phyloP scores from a whole-genome alignment of 2,888 invertebrate species.

The Cephus pulcher region DNA sequence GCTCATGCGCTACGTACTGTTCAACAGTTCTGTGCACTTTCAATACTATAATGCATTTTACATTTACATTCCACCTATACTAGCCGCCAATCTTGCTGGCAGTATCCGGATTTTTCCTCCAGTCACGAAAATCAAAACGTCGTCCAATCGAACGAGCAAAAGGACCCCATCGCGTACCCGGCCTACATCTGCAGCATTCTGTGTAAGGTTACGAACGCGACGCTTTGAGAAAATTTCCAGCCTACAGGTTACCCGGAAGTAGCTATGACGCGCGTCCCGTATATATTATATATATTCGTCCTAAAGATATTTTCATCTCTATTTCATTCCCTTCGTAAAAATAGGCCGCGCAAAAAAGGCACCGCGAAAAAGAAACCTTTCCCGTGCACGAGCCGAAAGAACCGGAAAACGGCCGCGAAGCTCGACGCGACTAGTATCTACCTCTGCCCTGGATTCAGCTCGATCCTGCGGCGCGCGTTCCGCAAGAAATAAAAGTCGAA shows the following conservation, averaged over 20 bases:
- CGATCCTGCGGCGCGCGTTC: background rate
- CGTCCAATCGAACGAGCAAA: background rate
- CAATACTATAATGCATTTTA: slow-evolving; percentile 19
- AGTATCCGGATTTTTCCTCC: background rate
- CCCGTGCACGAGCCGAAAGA: background rate
- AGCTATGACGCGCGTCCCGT: background rate
- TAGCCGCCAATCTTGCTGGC: slow-evolving; percentile 11
- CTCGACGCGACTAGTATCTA: background rate
- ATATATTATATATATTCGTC: background rate
- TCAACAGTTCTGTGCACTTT: slow-evolving; percentile 18
- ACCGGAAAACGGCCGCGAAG: background rate
- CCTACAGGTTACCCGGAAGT: background rate
- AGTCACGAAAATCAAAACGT: background rate
- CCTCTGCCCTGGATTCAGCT: background rate
- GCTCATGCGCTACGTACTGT: slow-evolving; percentile 4
- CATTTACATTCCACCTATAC: slow-evolving; percentile 14
- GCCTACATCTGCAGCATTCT: background rate
- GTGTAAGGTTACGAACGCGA: background rate
- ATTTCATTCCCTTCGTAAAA: background rate
- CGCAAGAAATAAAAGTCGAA: background rate
- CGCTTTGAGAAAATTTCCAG: background rate
- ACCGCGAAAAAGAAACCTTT: background rate
- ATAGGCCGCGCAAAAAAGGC: background rate
- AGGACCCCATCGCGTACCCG: background rate
- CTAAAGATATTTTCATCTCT: background rate